Percentiles rank a stretch among this genome's conserved stretches.
These are phyloP conservation scores for Netelia virgata DNA, from an alignment of 2,888 invertebrate species.

Conservation along the genomic window DNA sequence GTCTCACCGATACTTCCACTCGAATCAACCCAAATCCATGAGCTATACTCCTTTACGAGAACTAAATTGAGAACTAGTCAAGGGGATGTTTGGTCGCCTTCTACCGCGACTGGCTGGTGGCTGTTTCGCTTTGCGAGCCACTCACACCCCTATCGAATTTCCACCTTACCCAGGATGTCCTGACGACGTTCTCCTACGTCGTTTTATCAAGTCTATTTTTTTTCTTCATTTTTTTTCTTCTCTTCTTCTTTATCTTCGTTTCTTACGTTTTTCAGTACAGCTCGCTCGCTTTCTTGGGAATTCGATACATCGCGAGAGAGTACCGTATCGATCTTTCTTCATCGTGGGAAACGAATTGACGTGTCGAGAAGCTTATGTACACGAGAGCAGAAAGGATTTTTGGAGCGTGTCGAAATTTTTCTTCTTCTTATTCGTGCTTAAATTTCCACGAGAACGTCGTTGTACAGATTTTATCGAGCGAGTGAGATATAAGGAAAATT, in stretches of 20 bases:
- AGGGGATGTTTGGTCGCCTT: constrained; percentile 23
- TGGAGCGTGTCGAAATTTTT: neutral
- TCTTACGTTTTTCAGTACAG: neutral
- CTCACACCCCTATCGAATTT: constrained; percentile 45
- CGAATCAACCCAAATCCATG: constrained; percentile 64
- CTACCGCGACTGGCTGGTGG: constrained; percentile 1
- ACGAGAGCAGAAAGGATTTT: neutral
- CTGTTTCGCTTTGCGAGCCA: neutral
- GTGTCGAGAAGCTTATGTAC: neutral
- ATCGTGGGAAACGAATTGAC: neutral
- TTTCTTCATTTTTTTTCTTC: neutral
- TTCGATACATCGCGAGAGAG: neutral
- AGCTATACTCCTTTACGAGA: constrained; percentile 53
- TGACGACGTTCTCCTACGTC: neutral
- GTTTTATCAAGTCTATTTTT: neutral
- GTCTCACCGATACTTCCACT: constrained; percentile 62
- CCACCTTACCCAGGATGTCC: neutral
- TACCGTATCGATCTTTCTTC: neutral
- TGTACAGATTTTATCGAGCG: neutral
- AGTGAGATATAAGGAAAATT: neutral
- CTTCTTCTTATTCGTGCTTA: neutral
- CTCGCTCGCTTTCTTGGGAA: neutral
- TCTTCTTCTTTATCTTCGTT: neutral
- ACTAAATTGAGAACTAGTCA: constrained; percentile 36
- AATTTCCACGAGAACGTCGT: neutral